phyloP scores from a whole-genome alignment of 2,113 vertebrate species.

The Strix uralensis region DNA sequence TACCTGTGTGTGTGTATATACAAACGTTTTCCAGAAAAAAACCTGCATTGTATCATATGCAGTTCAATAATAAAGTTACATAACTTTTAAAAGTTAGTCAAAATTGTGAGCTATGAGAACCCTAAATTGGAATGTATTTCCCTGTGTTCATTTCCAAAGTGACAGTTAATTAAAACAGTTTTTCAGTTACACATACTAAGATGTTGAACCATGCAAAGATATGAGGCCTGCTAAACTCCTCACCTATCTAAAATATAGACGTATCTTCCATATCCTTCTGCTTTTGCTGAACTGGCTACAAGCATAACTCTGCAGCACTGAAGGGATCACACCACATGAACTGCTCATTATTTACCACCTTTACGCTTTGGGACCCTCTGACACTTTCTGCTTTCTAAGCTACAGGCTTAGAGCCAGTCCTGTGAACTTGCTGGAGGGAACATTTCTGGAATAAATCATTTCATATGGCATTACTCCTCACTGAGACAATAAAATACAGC shows the following conservation, averaged over 20 bases:
- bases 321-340: not conserved
- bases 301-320: not conserved
- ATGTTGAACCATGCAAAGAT: not conserved
- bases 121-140: not conserved
- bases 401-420: not conserved
- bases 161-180: not conserved
- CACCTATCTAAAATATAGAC: not conserved
- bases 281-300: not conserved
- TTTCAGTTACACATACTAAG: not conserved
- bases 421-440: not conserved
- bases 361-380: not conserved
- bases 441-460: not conserved
- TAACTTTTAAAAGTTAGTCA: not conserved
- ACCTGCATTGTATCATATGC: not conserved
- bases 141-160: not conserved
- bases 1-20: accelerated
- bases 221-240: not conserved
- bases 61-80: not conserved
- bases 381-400: conserved; percentile 3
- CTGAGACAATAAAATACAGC: not conserved
- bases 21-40: not conserved
- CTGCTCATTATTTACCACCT: not conserved
- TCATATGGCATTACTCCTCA: not conserved
- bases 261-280: not conserved
- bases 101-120: not conserved